Evolutionary conservation across 2,113 vertebrate species (phyloP).

Genomic region (Ctenodactylus gundi): DNA sequence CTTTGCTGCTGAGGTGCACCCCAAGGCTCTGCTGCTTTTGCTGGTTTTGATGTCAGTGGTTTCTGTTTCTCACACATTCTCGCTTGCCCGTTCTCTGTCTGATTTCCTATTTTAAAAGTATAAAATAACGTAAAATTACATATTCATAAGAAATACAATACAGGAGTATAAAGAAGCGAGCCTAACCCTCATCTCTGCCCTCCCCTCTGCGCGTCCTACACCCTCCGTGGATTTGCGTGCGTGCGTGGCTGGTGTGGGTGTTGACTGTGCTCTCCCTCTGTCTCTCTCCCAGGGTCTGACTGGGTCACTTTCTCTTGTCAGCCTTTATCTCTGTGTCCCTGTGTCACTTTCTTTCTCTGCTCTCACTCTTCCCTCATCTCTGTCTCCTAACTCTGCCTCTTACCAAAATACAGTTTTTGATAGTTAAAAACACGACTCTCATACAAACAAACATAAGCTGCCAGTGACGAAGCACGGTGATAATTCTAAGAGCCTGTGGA

Average conservation of each 20-base stretch:
- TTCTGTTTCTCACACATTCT: neutral
- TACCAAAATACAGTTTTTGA: neutral
- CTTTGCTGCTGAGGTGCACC: neutral
- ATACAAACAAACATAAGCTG: neutral
- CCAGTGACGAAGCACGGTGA: neutral
- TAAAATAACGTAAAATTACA: neutral
- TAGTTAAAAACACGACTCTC: neutral
- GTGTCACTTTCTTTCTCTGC: neutral
- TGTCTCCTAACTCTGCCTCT: neutral
- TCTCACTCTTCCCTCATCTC: neutral
- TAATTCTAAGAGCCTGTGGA: neutral
- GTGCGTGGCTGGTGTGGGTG: no score
- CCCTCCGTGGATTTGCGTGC: no score
- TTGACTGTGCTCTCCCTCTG: no score
- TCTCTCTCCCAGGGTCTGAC: neutral
- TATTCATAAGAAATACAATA: neutral
- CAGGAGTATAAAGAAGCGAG: neutral
- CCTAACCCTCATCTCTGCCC: neutral
- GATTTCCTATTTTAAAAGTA: neutral
- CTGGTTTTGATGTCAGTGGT: neutral
- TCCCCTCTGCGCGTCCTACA: neutral
- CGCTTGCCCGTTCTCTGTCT: neutral
- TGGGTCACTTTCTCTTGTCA: neutral
- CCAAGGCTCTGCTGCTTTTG: neutral
- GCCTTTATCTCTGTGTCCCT: neutral